phyloP scores from a whole-genome alignment of 2,888 invertebrate genomes.

The Teinopalpus imperialis region DNA sequence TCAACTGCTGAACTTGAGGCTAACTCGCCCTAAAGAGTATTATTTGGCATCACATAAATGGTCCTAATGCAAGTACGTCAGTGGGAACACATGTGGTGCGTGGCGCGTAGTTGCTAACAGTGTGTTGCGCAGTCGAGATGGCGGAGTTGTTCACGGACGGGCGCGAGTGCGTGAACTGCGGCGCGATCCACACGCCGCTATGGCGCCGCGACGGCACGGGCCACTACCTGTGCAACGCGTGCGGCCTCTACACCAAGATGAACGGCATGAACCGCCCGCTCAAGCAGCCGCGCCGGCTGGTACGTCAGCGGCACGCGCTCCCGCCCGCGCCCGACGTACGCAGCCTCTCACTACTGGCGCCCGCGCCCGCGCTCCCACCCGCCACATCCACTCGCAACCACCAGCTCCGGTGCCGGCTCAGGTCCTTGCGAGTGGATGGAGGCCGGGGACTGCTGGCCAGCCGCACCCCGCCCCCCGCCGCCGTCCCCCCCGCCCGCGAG shows the following conservation, averaged over 20 bases:
- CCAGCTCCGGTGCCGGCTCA: no score
- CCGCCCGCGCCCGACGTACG: slow-evolving; percentile 60
- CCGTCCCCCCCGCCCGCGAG: slow-evolving; percentile 38
- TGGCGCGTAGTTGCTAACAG: slow-evolving; percentile 9
- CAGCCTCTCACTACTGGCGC: slow-evolving; percentile 39
- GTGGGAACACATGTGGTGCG: no score
- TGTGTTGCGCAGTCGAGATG: slow-evolving; percentile 80
- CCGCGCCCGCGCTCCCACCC: slow-evolving; percentile 34
- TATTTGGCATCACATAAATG: no score
- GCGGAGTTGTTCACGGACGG: slow-evolving; percentile 94
- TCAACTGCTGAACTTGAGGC: no score
- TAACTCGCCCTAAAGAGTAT: no score
- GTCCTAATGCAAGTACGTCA: no score
- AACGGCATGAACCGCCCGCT: slow-evolving; percentile 99
- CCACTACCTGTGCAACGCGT: slow-evolving; percentile 99
- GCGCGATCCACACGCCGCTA: slow-evolving; percentile 97
- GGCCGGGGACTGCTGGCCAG: no score
- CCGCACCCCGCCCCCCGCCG: slow-evolving; percentile 36
- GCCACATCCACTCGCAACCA: no score
- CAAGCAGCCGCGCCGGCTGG: slow-evolving; percentile 98
- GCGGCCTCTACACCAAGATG: slow-evolving; percentile 99
- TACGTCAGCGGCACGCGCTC: slow-evolving; percentile 85
- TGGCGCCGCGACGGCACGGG: slow-evolving; percentile 99
- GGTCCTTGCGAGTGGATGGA: no score
- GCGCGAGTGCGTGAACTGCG: slow-evolving; percentile 98